Base-by-base conservation (phyloP, 2,113 vertebrate genomes). In the Axis porcinus region DNA sequence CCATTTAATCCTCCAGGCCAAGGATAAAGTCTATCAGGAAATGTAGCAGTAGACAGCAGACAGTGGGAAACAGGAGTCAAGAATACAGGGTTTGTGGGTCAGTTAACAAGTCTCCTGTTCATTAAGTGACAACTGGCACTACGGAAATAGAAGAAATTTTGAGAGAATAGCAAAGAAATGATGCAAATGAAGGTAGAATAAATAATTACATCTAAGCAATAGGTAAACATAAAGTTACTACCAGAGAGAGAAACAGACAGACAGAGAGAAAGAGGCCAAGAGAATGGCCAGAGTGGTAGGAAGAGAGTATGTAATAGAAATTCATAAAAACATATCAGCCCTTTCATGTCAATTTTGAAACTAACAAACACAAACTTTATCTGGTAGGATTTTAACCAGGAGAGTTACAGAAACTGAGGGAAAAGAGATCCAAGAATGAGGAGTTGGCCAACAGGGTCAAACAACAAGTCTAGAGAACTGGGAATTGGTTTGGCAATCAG, bases 401-500 rank as follows among this genome's bases (percentile, higher is more conserved):
- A 96, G 76, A 16, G 78, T 97, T 92, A 47, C 33, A 92, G 95
- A 96, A 58, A 82, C 36, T 1, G 1, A 95, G 52, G 47, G 81
- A 88, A 95, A 94, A 96, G 40, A 89, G 33, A 47, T 64, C 92
- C 82, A 93, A 97, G 89, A 97, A 94, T 57, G 79, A 91, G 58
- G 45, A 88, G 40, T 95, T 97, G 76, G 96, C 95, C 90, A 97
- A 95, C 43, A 76, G 55, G 86, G 93, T 78, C 86, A 97, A 94
- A 97, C 76, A 78, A 76, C 91, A 83, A 87, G 43, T 79, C 33
- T 55, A 28, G 45, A 92, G 76, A 57, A 52, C 81, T 89, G 94
- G 94, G 88, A 97, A 93, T 23, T 93, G 55, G 78, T 97, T 91
- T 98, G 87, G 91, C 76, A 97, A 86, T 92, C 54, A 2, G 30